Evolutionary conservation across 1,140 invertebrate species (phyloP).

Genomic region (Drosophila kikkawai): DNA sequence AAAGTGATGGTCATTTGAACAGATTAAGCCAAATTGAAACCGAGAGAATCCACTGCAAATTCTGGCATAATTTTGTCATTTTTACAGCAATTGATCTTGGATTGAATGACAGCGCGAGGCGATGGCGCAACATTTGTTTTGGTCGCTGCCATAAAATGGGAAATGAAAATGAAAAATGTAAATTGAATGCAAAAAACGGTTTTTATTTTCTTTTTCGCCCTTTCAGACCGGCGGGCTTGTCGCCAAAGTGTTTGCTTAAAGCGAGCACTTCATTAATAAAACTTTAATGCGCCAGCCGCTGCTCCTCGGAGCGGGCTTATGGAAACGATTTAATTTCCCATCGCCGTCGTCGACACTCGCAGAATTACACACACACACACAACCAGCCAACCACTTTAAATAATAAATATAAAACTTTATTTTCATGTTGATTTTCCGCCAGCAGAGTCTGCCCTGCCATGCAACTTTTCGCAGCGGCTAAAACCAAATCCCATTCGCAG

Average conservation of each 20-base stretch:
- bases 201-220: conserved; percentile 12
- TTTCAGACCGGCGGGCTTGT: conserved; percentile 16
- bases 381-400: conserved; percentile 27
- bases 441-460: conserved; percentile 56
- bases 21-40: conserved; percentile 76
- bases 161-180: conserved; percentile 68
- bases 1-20: conserved; percentile 55
- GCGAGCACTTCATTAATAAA: conserved; percentile 44
- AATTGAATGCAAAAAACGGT: conserved; percentile 55
- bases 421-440: conserved; percentile 72
- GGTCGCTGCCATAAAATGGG: conserved; percentile 50
- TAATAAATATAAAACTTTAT: conserved; percentile 76
- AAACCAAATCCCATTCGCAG: conserved; percentile 17
- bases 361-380: conserved; percentile 30
- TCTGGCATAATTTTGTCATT: conserved; percentile 76
- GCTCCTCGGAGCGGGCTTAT: conserved; percentile 27
- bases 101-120: conserved; percentile 67
- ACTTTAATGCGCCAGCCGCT: conserved; percentile 32
- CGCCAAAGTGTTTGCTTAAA: conserved; percentile 41
- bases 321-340: conserved; percentile 42
- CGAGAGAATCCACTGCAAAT: conserved; percentile 43
- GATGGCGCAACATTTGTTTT: conserved; percentile 45
- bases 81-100: conserved; percentile 81
- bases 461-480: conserved; percentile 56
- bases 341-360: conserved; percentile 46